Base-by-base conservation (phyloP, 2,888 invertebrate species). In the Catocala fraxini region DNA sequence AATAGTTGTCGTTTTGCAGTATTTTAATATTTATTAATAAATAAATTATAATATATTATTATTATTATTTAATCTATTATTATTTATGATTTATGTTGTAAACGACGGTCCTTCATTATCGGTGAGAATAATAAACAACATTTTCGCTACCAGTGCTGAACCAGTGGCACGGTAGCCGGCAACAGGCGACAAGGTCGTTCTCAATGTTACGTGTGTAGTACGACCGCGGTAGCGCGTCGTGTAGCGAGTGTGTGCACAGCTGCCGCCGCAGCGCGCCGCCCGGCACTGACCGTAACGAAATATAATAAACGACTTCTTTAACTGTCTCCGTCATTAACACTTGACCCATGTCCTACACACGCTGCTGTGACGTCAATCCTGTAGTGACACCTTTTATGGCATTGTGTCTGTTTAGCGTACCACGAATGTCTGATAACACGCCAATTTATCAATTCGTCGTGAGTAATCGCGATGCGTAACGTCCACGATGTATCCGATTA, bases 121-220 rank as follows among this genome's bases (percentile, higher is more conserved):
- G 15, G 41, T 35, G 33, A 51, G 51, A 43, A 41, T 68, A 73
- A 72, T 75, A 66, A 73, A 73, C 54, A 62, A 71, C 62, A 66
- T 80, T 78, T 83, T 77, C 70, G 77, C 70, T 83, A 83, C 75
- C 71, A 82, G 70, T 71, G 72, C 63, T 78, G 71, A 64, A 70
- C 59, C 63, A 65, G 71, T 68, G 72, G 74, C 74, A 81, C 75
- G 68, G 77, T 72, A 81, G 81, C 73, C 83, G 82, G 84, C 87
- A 90, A 87, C 87, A 81, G 79, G 83, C 87, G 65, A 80, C 91
- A 91, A 93, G 91, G 92, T 90, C 92, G 88, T 79, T 82, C 74
- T 88, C 89, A 90, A 90, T 91, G 91, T 86, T 88, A 89, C 86
- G 81, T 78, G 79, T 76, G 43, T 34, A 54, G 35, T 53, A 56